Base-by-base conservation (phyloP, 2,888 invertebrate genomes). In the Philopedon plagiatum region DNA sequence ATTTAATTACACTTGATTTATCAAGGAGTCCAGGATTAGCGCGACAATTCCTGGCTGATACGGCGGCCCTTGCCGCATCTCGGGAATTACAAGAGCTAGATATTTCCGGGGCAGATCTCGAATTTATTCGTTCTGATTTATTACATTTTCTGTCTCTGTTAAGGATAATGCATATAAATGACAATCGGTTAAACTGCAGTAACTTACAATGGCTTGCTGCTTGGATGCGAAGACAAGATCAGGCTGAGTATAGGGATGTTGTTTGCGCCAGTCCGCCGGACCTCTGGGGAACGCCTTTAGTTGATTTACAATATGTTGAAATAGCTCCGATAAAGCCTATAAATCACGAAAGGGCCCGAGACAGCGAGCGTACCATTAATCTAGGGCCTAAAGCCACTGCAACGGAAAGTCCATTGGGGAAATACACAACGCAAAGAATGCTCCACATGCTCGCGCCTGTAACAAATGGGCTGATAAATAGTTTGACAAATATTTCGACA, bases 1-100 rank as follows among this genome's bases (percentile, higher is more conserved):
- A 90, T 79, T 87, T 95, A 68, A 90, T 92, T 81, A 89, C 89
- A 81, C 87, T 96, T 76, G 93, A 95, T 85, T 87, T 96, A 58
- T 91, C 93, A 75, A 88, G 90, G 71, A 95, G 94, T 82, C 91
- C 92, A 0, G 89, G 89, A 72, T 87, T 95, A 76, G 92, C 92
- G 41, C 86, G 89, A 67, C 91, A 91, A 82, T 86, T 92, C 68
- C 86, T 95, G 76, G 90, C 90, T 51, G 93, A 93, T 82, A 91
- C 91, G 29, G 92, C 93, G 1, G 90, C 92, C 5, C 85, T 93
- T 73, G 91, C 91, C 21, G 92, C 92, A 1, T 90, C 93, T 80
- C 89, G 91, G 62, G 90, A 91, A 81, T 86, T 95, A 51, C 89
- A 91, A 79, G 90, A 91, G 77, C 85, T 96, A 71, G 91, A 94